A percentile compares a stretch with the other conserved stretches of the same genome.
phyloP scores from a whole-genome alignment of 2,888 invertebrate species.

The Pristionchus entomophagus region DNA sequence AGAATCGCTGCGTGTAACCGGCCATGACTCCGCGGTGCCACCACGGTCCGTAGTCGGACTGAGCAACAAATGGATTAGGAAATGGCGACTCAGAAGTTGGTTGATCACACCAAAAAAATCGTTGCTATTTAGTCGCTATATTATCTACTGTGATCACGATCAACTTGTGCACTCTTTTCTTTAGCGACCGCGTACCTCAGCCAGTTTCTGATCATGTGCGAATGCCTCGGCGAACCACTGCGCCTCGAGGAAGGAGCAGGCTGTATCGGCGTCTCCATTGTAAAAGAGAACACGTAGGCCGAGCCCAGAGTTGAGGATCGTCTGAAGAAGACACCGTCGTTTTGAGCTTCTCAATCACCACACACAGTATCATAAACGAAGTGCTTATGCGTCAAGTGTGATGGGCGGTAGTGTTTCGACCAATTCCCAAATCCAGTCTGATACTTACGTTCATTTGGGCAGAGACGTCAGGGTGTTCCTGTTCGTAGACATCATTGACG shows the following conservation, averaged over 20 bases:
- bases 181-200: background rate
- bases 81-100: too few species aligned
- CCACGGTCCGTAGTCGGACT: slow-evolving; percentile 21
- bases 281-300: slow-evolving; percentile 60
- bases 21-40: slow-evolving; percentile 37
- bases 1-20: slow-evolving; percentile 35
- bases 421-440: too few species aligned
- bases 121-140: too few species aligned
- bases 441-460: background rate
- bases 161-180: background rate
- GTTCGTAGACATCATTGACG: background rate
- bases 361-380: background rate
- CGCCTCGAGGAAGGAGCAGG: slow-evolving; percentile 65
- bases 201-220: slow-evolving; percentile 48
- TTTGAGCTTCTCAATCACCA: background rate
- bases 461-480: background rate
- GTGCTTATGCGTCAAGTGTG: too few species aligned
- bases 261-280: slow-evolving; percentile 68
- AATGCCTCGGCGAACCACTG: slow-evolving; percentile 61
- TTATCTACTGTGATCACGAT: background rate
- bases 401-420: too few species aligned
- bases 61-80: too few species aligned
- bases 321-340: background rate
- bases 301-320: slow-evolving; percentile 39
- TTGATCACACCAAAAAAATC: background rate